Evolutionary conservation across 2,888 invertebrate species (phyloP).

Genomic region (Apodemia hepburni): DNA sequence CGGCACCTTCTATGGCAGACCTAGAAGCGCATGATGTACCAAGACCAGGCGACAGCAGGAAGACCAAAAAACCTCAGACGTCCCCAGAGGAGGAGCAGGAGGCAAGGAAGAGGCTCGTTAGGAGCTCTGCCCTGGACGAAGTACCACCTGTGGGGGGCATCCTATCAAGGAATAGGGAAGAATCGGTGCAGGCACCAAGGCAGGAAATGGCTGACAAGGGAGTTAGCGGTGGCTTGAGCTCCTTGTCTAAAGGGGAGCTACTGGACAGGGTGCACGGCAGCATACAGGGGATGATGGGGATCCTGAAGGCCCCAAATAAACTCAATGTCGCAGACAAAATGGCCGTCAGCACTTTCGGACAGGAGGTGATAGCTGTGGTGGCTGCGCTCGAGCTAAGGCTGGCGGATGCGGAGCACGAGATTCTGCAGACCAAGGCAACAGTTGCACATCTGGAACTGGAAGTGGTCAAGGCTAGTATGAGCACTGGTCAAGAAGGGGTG

Average conservation of each 20-base stretch:
- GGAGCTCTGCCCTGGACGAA: no score
- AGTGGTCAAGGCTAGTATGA: neutral
- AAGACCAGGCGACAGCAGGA: no score
- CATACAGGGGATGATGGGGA: neutral
- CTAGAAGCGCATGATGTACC: no score
- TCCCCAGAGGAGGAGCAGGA: no score
- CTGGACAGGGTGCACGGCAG: neutral
- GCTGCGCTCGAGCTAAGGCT: neutral
- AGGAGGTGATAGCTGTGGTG: neutral
- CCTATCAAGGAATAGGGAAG: no score
- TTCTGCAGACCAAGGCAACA: neutral
- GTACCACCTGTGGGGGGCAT: no score
- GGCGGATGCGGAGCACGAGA: neutral
- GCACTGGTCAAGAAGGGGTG: no score
- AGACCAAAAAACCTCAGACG: no score
- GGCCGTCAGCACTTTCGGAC: neutral
- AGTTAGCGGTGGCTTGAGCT: neutral
- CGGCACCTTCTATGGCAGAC: no score
- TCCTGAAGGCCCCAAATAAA: neutral
- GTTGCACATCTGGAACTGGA: neutral
- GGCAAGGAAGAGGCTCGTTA: no score
- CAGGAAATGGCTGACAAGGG: no score
- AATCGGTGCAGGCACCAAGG: no score
- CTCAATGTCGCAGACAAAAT: neutral
- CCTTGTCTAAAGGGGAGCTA: neutral